A percentile compares a stretch with the other conserved stretches of the same genome.
Evolutionary conservation across 2,888 invertebrate species (phyloP).

Genomic region (Xestia sexstrigata): DNA sequence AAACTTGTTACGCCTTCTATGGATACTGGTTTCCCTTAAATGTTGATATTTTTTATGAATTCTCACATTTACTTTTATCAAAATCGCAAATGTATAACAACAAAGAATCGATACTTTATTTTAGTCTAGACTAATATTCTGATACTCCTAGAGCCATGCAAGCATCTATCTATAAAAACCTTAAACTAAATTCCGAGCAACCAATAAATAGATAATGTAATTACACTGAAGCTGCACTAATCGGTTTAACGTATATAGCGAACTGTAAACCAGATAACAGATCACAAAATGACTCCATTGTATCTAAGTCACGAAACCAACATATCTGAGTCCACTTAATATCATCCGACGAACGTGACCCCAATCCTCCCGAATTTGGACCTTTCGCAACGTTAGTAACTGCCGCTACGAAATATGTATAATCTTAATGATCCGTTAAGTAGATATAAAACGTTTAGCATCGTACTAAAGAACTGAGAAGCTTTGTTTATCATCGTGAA

Average conservation of each 20-base stretch:
- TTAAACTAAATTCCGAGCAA: not conserved
- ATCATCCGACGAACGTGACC: constrained; percentile 87
- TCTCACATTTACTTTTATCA: constrained; percentile 33
- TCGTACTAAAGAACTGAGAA: constrained; percentile 45
- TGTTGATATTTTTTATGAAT: constrained; percentile 34
- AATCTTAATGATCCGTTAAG: constrained; percentile 59
- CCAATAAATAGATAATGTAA: constrained; percentile 28
- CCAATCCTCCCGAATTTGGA: constrained; percentile 78
- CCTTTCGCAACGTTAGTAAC: constrained; percentile 61
- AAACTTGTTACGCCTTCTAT: constrained; percentile 58
- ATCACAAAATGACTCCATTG: constrained; percentile 55
- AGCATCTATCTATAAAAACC: not conserved
- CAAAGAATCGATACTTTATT: not conserved
- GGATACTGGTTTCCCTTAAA: constrained; percentile 59
- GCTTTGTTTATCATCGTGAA: constrained; percentile 43
- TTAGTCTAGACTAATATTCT: not conserved
- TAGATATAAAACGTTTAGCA: constrained; percentile 64
- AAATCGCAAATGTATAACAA: not conserved
- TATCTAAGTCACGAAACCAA: constrained; percentile 83
- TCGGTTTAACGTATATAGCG: constrained; percentile 2
- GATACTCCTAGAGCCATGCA: not conserved
- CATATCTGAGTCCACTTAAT: constrained; percentile 83
- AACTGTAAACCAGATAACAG: constrained; percentile 50
- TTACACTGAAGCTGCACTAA: constrained; percentile 34
- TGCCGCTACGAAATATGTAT: constrained; percentile 45